phyloP scores from a whole-genome alignment of 2,888 invertebrate species.

The Erannis defoliaria region DNA sequence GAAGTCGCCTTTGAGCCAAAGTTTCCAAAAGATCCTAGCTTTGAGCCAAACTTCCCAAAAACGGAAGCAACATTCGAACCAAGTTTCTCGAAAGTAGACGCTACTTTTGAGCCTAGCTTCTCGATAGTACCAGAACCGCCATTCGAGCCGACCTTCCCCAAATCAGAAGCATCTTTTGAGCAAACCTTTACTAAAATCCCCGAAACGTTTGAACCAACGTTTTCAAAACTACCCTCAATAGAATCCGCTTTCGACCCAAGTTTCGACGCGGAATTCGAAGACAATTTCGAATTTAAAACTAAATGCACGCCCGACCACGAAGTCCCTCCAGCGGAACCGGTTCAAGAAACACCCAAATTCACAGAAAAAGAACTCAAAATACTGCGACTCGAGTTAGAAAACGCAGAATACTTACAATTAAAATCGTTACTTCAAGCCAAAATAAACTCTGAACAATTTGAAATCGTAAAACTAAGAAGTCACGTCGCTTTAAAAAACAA shows the following conservation, averaged over 20 bases:
- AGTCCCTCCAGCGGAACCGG: constrained; percentile 53
- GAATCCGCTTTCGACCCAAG: constrained; percentile 49
- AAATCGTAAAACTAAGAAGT: constrained; percentile 89
- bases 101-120: constrained; percentile 9
- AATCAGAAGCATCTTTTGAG: constrained; percentile 22
- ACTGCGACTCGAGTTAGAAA: constrained; percentile 88
- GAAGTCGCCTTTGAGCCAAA: constrained; percentile 11
- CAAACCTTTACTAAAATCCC: constrained; percentile 11
- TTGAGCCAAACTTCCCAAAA: constrained; percentile 21
- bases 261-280: constrained; percentile 61
- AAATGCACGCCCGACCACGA: constrained; percentile 60
- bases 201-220: constrained; percentile 7
- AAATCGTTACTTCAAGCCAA: constrained; percentile 89
- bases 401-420: constrained; percentile 88
- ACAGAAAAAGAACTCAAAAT: constrained; percentile 87
- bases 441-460: constrained; percentile 91
- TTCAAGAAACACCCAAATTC: constrained; percentile 80
- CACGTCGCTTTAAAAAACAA: constrained; percentile 82
- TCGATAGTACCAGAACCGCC: not conserved
- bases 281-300: constrained; percentile 69
- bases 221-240: constrained; percentile 14
- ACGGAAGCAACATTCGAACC: constrained; percentile 20
- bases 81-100: constrained; percentile 11
- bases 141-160: constrained; percentile 11
- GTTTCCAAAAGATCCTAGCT: constrained; percentile 18